These are phyloP conservation scores for Otocyon megalotis DNA, from an alignment of 2,113 vertebrate species.

Conservation along the genomic window DNA sequence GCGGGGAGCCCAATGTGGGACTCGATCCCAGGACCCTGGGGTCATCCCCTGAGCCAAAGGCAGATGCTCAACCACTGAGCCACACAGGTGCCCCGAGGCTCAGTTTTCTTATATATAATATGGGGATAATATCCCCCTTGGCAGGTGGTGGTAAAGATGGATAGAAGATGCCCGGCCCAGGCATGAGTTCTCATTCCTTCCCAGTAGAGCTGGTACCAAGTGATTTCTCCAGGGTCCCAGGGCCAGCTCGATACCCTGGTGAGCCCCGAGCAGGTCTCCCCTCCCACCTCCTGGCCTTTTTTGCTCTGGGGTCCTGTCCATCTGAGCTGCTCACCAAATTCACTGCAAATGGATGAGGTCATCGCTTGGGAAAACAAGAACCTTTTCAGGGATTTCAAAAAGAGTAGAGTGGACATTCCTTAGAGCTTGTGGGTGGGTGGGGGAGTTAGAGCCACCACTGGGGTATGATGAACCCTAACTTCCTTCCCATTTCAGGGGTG, in stretches of 20 bases:
- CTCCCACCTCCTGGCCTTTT: neutral
- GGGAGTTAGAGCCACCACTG: neutral
- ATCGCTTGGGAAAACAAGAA: neutral
- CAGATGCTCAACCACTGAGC: too few species aligned
- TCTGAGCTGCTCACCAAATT: neutral
- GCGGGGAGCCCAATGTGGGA: too few species aligned
- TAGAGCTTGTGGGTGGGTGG: neutral
- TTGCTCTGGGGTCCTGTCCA: neutral
- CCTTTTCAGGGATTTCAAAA: neutral
- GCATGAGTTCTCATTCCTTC: neutral
- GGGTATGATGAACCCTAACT: neutral
- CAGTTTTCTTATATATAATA: constrained; percentile 32
- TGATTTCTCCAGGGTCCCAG: neutral
- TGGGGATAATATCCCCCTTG: neutral
- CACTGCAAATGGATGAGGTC: neutral
- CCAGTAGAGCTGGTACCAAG: neutral
- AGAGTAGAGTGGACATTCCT: neutral
- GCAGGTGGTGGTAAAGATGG: neutral
- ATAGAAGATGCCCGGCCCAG: neutral
- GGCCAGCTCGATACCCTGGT: neutral
- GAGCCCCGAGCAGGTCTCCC: neutral
- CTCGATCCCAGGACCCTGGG: too few species aligned
- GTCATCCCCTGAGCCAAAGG: too few species aligned
- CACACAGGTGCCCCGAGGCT: too few species aligned
- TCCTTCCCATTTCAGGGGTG: neutral